A percentile compares a stretch with the other conserved stretches of the same genome.
These are phyloP conservation scores for Callimorpha dominula DNA, from an alignment of 2,888 invertebrate species.

Conservation along the genomic window DNA sequence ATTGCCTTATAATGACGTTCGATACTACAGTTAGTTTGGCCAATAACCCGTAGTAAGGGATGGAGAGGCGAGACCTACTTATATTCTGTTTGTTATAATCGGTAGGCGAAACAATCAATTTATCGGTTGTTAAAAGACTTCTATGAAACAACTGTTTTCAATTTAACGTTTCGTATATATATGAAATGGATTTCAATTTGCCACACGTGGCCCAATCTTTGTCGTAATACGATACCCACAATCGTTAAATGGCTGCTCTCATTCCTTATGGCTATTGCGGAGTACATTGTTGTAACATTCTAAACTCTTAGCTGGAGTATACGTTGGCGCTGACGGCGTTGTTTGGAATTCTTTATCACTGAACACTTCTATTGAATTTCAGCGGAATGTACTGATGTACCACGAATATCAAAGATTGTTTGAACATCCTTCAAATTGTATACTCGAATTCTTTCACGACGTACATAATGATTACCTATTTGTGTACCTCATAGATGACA, in stretches of 20 bases:
- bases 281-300: background rate
- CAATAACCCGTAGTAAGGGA: background rate
- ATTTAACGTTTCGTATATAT: constrained; percentile 7
- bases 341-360: constrained; percentile 2
- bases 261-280: background rate
- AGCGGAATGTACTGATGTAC: background rate
- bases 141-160: constrained; percentile 4
- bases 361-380: background rate
- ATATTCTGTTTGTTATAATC: background rate
- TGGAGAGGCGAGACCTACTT: background rate
- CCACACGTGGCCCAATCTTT: background rate
- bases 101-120: background rate
- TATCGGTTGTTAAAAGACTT: background rate
- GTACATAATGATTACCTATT: too few relatives aligned
- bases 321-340: background rate
- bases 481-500: too few relatives aligned
- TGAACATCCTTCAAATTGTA: background rate
- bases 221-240: background rate
- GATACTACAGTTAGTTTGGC: background rate
- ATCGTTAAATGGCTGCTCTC: background rate
- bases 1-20: background rate
- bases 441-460: background rate
- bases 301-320: background rate
- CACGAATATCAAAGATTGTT: background rate
- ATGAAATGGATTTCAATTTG: constrained; percentile 3